Evolutionary conservation across 2,797 vertebrate genomes (phyloP).

Genomic region (Fundulus diaphanus): DNA sequence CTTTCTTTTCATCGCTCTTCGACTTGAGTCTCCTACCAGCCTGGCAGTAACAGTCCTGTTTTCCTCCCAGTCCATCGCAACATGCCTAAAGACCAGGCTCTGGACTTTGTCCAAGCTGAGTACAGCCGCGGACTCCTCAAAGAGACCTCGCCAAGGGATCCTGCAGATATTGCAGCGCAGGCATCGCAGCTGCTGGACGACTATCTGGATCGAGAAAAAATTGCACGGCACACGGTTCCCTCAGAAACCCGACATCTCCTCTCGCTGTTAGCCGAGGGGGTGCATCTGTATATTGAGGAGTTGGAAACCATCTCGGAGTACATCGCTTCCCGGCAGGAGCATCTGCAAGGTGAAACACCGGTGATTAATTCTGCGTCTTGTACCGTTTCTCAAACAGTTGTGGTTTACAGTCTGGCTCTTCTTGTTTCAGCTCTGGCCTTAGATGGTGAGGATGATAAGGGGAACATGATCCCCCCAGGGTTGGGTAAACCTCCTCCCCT

Average conservation of each 20-base stretch:
- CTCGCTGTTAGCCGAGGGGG: slow-evolving; percentile 77
- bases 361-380: neutral
- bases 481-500: slow-evolving; percentile 79
- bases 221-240: slow-evolving; percentile 75
- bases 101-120: slow-evolving; percentile 78
- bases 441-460: slow-evolving; percentile 52
- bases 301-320: slow-evolving; percentile 74
- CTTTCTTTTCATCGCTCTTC: slow-evolving; percentile 14
- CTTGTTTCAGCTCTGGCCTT: slow-evolving; percentile 35
- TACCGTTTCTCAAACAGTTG: neutral
- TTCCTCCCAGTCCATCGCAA: slow-evolving; percentile 78
- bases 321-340: slow-evolving; percentile 75
- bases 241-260: slow-evolving; percentile 76
- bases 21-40: slow-evolving; percentile 7
- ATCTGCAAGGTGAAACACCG: slow-evolving; percentile 71
- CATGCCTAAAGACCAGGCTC: slow-evolving; percentile 84
- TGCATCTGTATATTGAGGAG: slow-evolving; percentile 78
- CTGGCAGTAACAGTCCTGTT: slow-evolving; percentile 36
- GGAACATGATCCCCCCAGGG: slow-evolving; percentile 63
- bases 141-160: slow-evolving; percentile 65
- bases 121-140: slow-evolving; percentile 67
- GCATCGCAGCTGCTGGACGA: slow-evolving; percentile 82
- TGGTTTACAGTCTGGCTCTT: neutral
- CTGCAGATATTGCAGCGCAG: slow-evolving; percentile 73
- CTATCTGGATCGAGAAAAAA: slow-evolving; percentile 77